Evolutionary conservation across 2,888 invertebrate species (phyloP).

Genomic region (Orthosia incerta): DNA sequence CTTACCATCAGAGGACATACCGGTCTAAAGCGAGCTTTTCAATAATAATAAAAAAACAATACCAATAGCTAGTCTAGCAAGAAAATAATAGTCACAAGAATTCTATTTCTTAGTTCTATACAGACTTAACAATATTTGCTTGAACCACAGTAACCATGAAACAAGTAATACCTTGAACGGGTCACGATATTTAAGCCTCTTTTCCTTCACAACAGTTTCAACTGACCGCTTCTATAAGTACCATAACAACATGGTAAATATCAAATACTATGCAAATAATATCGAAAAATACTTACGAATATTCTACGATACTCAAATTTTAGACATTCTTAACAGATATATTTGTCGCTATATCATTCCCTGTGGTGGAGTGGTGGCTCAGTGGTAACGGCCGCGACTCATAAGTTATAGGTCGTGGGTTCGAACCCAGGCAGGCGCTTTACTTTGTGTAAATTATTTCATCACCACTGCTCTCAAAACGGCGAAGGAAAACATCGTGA

Average conservation of each 20-base stretch:
- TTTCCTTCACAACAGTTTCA: conserved; percentile 32
- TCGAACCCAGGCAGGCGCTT: no score
- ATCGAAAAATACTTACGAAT: neutral
- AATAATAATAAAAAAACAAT: no score
- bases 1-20: no score
- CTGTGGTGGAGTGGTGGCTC: no score
- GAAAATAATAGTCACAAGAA: neutral
- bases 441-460: no score
- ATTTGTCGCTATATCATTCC: neutral
- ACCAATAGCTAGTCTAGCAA: no score
- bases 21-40: no score
- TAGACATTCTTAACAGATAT: conserved; percentile 12
- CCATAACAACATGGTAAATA: conserved; percentile 23
- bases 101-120: neutral
- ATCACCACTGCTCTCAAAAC: no score
- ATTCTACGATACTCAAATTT: neutral
- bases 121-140: conserved; percentile 24
- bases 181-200: conserved; percentile 25
- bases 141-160: conserved; percentile 5
- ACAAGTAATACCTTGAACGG: conserved; percentile 18
- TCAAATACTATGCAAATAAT: conserved; percentile 17
- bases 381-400: no score
- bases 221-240: conserved; percentile 30
- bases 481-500: no score
- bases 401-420: no score